phyloP scores from a whole-genome alignment of 2,113 vertebrate genomes.

The Chrysemys picta region DNA sequence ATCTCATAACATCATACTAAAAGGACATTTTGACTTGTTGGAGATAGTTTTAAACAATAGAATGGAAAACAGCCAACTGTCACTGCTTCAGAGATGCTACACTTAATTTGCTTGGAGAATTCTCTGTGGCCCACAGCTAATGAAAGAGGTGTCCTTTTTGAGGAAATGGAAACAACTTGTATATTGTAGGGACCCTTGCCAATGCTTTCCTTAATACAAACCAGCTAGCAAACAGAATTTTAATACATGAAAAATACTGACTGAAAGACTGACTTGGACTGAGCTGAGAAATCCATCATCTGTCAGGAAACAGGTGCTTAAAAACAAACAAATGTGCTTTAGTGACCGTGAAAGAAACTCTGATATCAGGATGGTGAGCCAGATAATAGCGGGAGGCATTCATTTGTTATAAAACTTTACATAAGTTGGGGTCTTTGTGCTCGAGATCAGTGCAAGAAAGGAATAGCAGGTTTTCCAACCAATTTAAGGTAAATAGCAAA shows the following conservation, averaged over 20 bases:
- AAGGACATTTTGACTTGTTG: not conserved
- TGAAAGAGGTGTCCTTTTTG: not conserved
- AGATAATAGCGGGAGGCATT: not conserved
- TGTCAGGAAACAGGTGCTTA: not conserved
- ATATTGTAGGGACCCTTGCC: too few species aligned
- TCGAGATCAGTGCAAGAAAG: rapidly evolving
- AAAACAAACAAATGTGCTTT: not conserved
- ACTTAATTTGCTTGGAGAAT: not conserved
- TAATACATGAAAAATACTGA: not conserved
- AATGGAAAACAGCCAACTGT: not conserved
- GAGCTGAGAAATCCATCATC: not conserved
- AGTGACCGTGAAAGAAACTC: not conserved
- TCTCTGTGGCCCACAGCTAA: not conserved
- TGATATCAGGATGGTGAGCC: not conserved
- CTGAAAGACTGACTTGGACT: not conserved
- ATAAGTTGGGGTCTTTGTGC: not conserved
- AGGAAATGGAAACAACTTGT: not conserved
- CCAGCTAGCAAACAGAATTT: not conserved
- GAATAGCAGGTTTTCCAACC: not conserved
- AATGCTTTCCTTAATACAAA: not conserved
- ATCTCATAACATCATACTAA: not conserved
- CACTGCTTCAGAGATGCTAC: not conserved
- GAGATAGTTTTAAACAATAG: not conserved
- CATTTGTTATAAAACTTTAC: not conserved
- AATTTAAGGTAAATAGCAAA: not conserved